Evolutionary conservation across 2,113 vertebrate genomes (phyloP), one percentile per base, ranked within the genome.

Genomic region (Megaleporinus macrocephalus): DNA sequence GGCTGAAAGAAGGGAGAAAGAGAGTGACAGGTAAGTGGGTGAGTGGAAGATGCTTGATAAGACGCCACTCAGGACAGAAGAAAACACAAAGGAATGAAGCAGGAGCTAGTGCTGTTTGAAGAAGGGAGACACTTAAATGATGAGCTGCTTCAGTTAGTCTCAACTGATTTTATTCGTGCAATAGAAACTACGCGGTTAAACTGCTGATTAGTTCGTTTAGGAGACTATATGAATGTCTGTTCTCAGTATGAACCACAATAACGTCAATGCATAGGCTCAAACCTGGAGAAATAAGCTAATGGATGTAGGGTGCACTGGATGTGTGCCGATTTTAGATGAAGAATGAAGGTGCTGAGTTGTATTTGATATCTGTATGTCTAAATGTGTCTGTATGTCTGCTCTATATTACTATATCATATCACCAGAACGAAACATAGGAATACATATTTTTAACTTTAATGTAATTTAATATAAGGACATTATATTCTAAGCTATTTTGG

Each of bases 1-100:
- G 76, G 86, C 82, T 51, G 49, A 26, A 30, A 47, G 26, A 75
- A 41, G 3, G 47, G 73, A 47, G 2, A 36, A 24, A 75, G 30
- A 76, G 14, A 1, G 13, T 74, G 72, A 22, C 61, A 78, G 53
- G 57, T 69, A 44, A 20, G 13, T 69, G 59, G 15, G 49, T 16
- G 30, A 79, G 18, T 1, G 13, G 71, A 73, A 18, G 65, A 78
- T 49, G 22, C 66, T 61, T 15, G 44, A 72, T 1, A 44, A 73
- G n/a, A 49, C 22, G 24, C 27, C 36, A 16, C 70, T 10, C 29
- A 63, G 55, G 15, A 10, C n/a, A 0, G 51, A 59, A 49, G 66
- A 59, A 44, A 53, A 75, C 22, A 18, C 7, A 51, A 55, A n/a
- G 61, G 59, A 53, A 26, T 57, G 20, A 29, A 41, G 15, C 22